Conservation (phyloP, 2,113 vertebrate genomes). For the Lichenostomus cassidix region DNA sequence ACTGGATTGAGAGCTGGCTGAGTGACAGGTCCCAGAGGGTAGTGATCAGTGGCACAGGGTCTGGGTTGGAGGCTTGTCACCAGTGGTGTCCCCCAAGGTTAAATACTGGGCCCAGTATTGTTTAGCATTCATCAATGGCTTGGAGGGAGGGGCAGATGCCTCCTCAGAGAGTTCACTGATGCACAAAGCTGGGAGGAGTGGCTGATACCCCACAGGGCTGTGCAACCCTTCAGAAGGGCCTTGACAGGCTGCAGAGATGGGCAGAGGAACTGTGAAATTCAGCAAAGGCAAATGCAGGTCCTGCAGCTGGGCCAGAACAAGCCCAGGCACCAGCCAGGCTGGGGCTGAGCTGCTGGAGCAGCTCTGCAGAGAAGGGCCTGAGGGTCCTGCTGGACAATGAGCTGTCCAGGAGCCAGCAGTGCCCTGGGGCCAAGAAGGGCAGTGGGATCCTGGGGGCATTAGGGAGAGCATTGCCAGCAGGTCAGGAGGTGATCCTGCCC, state of each 20-base stretch:
- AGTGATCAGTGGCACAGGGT: not conserved
- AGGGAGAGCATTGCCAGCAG: not conserved
- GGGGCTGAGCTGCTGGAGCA: not conserved
- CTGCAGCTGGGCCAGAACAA: too few relatives aligned
- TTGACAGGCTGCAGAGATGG: not conserved
- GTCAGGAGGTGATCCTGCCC: too few relatives aligned
- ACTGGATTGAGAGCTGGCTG: not conserved
- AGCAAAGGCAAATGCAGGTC: too few relatives aligned
- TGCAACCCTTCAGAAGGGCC: not conserved
- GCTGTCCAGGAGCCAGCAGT: not conserved
- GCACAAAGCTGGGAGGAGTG: not conserved
- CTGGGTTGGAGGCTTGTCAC: not conserved
- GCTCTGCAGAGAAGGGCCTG: not conserved
- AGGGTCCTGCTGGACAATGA: not conserved
- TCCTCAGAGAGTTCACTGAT: not conserved
- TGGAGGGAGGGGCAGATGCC: not conserved
- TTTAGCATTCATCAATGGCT: not conserved
- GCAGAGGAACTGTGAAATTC: too few relatives aligned
- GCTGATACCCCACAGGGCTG: not conserved
- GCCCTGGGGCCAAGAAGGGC: not conserved
- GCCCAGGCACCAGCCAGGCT: not conserved
- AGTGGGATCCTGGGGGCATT: not conserved
- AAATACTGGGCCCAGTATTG: rapidly evolving
- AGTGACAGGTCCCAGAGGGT: not conserved
- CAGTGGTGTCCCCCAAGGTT: not conserved